Evolutionary conservation across 2,113 vertebrate species (phyloP).

Genomic region (Notarius lentiginosus): DNA sequence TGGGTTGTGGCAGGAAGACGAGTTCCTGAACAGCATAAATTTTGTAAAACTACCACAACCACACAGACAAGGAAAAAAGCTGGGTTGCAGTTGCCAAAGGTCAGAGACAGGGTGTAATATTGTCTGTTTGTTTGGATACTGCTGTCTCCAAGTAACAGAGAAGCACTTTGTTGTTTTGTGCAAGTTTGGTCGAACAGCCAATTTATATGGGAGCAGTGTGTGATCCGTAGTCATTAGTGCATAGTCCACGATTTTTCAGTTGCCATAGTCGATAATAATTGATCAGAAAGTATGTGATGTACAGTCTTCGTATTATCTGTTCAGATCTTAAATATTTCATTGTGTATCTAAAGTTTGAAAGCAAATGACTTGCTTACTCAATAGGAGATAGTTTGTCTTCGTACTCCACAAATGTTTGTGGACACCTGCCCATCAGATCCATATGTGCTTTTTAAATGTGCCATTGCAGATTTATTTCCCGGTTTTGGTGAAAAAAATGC

Average conservation of each 20-base stretch:
- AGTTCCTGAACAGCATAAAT: slow-evolving; percentile 12
- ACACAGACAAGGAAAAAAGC: neutral
- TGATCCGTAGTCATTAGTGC: neutral
- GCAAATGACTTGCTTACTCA: neutral
- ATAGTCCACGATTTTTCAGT: neutral
- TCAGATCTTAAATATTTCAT: neutral
- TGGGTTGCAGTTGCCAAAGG: slow-evolving; percentile 4
- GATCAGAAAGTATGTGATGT: neutral
- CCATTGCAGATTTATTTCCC: neutral
- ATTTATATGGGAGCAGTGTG: neutral
- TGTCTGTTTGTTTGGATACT: slow-evolving; percentile 6
- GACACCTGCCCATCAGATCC: neutral
- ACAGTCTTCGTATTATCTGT: neutral
- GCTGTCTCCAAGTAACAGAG: slow-evolving; percentile 8
- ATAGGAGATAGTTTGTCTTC: neutral
- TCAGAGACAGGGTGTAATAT: neutral
- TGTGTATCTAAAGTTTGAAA: neutral
- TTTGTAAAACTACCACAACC: slow-evolving; percentile 14
- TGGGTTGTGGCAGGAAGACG: neutral
- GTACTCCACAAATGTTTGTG: neutral
- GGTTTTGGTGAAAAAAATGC: too few species aligned
- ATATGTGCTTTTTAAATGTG: neutral
- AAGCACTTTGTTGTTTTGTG: neutral
- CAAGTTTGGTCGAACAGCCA: neutral
- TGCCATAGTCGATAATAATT: neutral